Base-by-base conservation (phyloP, 1,140 invertebrate species). In the Uloborus diversus region DNA sequence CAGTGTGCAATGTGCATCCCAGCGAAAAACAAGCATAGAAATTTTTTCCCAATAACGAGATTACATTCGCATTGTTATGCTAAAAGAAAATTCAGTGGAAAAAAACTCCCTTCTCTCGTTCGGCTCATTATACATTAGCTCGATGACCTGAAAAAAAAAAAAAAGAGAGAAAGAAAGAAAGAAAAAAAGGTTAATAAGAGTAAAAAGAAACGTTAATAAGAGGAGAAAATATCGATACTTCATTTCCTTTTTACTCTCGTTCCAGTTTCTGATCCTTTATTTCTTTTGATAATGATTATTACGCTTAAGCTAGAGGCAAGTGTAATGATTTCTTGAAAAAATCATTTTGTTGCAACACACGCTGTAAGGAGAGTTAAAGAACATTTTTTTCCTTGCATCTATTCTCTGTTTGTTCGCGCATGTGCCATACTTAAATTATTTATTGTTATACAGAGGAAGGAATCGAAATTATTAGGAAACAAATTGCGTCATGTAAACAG, bases 191-290 rank as follows among this genome's bases (percentile, higher is more conserved):
- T n/a, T n/a, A n/a, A n/a, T n/a, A n/a, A n/a, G 47, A 53, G 53
- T 51, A 68, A 27, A 27, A 37, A 37, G 42, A 35, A 42, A 69
- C 25, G 56, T 37, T 14, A 73, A 27, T 32, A 59, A 27, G 57
- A 59, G 56, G 62, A 20, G 69, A 73, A 73, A 73, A 56, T 30
- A 32, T 73, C 32, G 27, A 73, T 59, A 47, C 57, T 61, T 73
- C 37, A 57, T 70, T 70, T 73, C 68, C 51, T 7, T 27, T 57
- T 56, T 57, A 30, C 49, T 53, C 5, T 14, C 49, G 49, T 53
- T 53, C 49, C n/a, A 53, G 49, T n/a, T 53, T 53, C 17, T 17
- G 37, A 9, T 13, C 9, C 2, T 53, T 53, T 53, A 1, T 53
- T 53, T 1, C 20, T n/a, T n/a, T 7, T n/a, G 13, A n/a, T n/a